Evolutionary conservation across 2,797 vertebrate genomes (phyloP), one percentile per base, ranked within the genome.

Genomic region (Gambelia wislizenii): DNA sequence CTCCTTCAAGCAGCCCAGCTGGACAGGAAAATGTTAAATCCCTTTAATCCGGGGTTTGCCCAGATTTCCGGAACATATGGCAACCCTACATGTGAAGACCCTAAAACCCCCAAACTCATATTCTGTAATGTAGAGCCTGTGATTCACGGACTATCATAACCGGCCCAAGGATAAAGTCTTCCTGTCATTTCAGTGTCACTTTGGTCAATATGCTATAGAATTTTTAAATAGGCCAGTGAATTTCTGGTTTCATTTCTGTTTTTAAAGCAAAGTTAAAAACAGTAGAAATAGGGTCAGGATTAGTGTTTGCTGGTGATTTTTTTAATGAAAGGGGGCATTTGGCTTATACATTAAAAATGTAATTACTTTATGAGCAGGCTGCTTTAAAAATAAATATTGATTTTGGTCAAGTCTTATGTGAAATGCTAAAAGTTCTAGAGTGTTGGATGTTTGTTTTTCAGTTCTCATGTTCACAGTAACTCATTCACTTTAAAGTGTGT

Each of bases 381-480:
- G 61, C 77, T 91, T 90, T 81, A 84, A 92, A 61, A 86, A 94
- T 95, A 95, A 95, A 94, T 95, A 94, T 96, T 97, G 95, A 94
- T 92, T 89, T 67, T 70, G 72, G 22, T 54, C 76, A 93, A 89
- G 30, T 91, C 67, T 94, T 96, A 93, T 95, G 95, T 94, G 93
- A 93, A 86, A 95, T 91, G 78, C 86, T 87, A 67, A 86, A 54
- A 92, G 77, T 76, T 75, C 22, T 61, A 75, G 33, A 83, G 22
- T 75, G 69, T 56, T 42, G 2, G 20, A 13, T 67, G 81, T 67
- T 81, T 67, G 16, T 20, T n/a, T 87, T 87, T 14, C n/a, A 25
- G 86, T 94, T 81, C 87, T 95, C 47, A 72, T 85, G 61, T 49
- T 96, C 86, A 76, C 84, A 91, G 92, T 92, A 87, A 89, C 91